Base-by-base conservation (phyloP, 1,140 invertebrate genomes). In the Amphibalanus amphitrite region DNA sequence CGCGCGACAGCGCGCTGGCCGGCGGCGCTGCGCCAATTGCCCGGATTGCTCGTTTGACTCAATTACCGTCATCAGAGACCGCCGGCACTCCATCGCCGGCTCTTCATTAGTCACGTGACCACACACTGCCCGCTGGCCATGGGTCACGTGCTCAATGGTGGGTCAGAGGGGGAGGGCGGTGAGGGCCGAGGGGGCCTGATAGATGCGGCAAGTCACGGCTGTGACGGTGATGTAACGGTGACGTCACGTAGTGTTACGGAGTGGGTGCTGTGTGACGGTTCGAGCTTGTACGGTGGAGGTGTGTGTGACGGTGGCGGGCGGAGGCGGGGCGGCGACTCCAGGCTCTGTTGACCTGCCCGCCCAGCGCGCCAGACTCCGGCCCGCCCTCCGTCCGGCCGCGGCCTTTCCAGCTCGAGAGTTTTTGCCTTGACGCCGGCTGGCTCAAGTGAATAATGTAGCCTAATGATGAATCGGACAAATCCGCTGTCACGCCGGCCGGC, bases 391-490 rank as follows among this genome's bases (percentile, higher is more conserved):
- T 20, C 47, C 47, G 47, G 10, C 47, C 47, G 47, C 47, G 47
- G 47, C 47, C 47, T 59, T 59, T 59, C 47, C 47, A 13, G 47
- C 47, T 59, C 47, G 23, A 59, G 47, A 59, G 47, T 59, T 59
- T 59, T 59, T 59, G 47, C 47, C 47, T 59, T 59, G 47, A 20
- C 47, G 47, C 47, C 47, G 47, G 47, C 47, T 20, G 47, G 10
- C 20, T 59, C 47, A 59, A 59, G 47, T 59, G 47, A 59, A 59
- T 59, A 59, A 59, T 59, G 47, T 59, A 59, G 20, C 47, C 47
- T 59, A 59, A 59, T 59, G 47, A 59, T 59, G 47, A 59, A 59
- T 59, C 47, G 47, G 47, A 59, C 47, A 59, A 59, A 59, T 23
- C 47, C 47, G 47, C 10, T 59, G 47, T 59, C 47, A 59, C 47